A percentile compares a stretch with the other conserved stretches of the same genome.
phyloP scores from a whole-genome alignment of 2,797 vertebrate species.

The Centropyge bicolor region DNA sequence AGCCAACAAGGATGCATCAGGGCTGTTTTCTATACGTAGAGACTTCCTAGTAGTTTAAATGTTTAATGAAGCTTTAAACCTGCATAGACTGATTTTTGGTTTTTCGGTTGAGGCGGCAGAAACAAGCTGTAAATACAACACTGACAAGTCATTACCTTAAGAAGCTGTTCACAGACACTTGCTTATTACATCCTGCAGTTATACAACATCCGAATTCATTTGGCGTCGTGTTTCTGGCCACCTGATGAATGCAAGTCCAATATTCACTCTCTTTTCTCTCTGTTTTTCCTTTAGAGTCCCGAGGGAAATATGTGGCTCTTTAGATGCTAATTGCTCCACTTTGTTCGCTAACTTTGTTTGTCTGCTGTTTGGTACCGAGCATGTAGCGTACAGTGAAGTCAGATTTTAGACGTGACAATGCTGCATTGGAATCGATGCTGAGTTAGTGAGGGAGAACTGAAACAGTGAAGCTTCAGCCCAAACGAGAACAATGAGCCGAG shows the following conservation, averaged over 20 bases:
- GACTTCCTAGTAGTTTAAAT: neutral
- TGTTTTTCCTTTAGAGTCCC: neutral
- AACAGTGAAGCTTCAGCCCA: neutral
- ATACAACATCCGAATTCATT: neutral
- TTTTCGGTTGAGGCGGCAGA: neutral
- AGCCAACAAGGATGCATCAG: neutral
- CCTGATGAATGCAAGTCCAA: neutral
- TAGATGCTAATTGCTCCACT: neutral
- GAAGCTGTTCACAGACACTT: neutral
- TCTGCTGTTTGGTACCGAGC: neutral
- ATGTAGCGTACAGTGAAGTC: neutral
- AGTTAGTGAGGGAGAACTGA: neutral
- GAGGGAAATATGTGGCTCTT: neutral
- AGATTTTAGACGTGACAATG: neutral
- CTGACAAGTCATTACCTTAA: neutral
- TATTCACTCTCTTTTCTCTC: neutral
- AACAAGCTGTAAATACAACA: neutral
- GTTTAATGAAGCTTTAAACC: conserved; percentile 4
- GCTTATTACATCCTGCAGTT: neutral
- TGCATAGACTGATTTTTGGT: neutral
- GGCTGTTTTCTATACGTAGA: neutral
- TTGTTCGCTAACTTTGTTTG: neutral
- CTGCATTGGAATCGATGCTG: neutral
- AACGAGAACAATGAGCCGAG: neutral
- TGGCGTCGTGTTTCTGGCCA: neutral